These are phyloP conservation scores for Aselliscus stoliczkanus DNA, from an alignment of 2,797 vertebrate genomes.

Conservation along the genomic window DNA sequence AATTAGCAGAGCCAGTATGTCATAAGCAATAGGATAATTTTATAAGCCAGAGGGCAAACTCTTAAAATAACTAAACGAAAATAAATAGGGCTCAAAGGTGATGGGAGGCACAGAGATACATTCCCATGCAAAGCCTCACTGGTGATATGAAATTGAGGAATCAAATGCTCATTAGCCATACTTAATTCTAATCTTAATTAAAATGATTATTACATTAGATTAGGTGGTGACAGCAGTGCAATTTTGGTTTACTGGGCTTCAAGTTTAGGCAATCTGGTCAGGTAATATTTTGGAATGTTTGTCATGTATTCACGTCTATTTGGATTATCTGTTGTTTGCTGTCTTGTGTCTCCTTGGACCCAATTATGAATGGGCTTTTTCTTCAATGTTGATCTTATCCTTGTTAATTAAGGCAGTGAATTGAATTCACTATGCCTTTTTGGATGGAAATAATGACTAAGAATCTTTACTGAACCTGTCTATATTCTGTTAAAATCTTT, in stretches of 20 bases:
- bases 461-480: constrained; percentile 56
- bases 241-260: constrained; percentile 39
- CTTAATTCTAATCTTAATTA: constrained; percentile 20
- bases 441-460: constrained; percentile 71
- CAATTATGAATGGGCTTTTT: constrained; percentile 78
- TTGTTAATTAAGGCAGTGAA: constrained; percentile 78
- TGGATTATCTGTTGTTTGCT: constrained; percentile 73
- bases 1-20: constrained; percentile 6
- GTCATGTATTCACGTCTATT: constrained; percentile 66
- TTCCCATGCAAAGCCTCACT: not conserved
- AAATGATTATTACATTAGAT: constrained; percentile 41
- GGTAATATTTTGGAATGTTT: constrained; percentile 70
- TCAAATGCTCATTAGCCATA: constrained; percentile 46
- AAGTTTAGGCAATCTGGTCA: constrained; percentile 7
- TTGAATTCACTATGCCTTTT: constrained; percentile 70
- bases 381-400: constrained; percentile 75
- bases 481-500: constrained; percentile 54
- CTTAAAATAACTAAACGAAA: not conserved
- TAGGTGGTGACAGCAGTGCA: not conserved
- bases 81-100: not conserved
- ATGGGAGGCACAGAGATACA: not conserved
- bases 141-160: constrained; percentile 42
- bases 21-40: not conserved
- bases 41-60: not conserved
- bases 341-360: constrained; percentile 67